phyloP scores from a whole-genome alignment of 2,113 vertebrate species.

The Poecile atricapillus region DNA sequence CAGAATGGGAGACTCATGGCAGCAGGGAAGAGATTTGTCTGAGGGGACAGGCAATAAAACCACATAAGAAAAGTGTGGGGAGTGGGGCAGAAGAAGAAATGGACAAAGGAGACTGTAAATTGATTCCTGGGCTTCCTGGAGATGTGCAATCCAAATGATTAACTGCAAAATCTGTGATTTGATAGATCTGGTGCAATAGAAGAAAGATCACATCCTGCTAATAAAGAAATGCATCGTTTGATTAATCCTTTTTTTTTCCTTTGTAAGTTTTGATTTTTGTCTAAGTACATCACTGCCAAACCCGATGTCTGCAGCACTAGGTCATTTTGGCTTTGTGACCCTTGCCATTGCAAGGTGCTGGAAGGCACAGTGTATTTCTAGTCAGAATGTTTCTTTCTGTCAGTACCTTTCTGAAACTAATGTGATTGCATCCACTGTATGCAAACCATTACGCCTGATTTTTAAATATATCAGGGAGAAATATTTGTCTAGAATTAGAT shows the following conservation, averaged over 20 bases:
- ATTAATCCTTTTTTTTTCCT: not conserved
- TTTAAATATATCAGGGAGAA: not conserved
- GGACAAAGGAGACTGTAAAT: not conserved
- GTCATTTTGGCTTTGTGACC: not conserved
- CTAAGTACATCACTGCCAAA: not conserved
- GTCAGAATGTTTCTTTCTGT: not conserved
- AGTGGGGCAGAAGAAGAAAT: slow-evolving; percentile 7
- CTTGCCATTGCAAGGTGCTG: not conserved
- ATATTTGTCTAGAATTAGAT: not conserved
- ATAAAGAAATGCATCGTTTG: not conserved
- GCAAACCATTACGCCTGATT: not conserved
- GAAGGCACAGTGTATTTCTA: not conserved
- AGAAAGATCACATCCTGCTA: not conserved
- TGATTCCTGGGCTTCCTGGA: slow-evolving; percentile 34
- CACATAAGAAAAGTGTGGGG: not conserved
- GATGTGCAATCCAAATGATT: slow-evolving; percentile 28
- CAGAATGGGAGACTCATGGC: not conserved
- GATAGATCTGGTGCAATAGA: slow-evolving; percentile 13
- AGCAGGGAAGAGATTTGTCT: slow-evolving; percentile 13
- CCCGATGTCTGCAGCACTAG: accelerated
- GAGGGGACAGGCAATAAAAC: slow-evolving; percentile 21
- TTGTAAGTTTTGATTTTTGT: not conserved
- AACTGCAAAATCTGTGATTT: slow-evolving; percentile 32
- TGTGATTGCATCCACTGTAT: not conserved
- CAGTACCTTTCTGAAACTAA: not conserved